Evolutionary conservation across 2,113 vertebrate genomes (phyloP).

Genomic region (Tinamus guttatus): DNA sequence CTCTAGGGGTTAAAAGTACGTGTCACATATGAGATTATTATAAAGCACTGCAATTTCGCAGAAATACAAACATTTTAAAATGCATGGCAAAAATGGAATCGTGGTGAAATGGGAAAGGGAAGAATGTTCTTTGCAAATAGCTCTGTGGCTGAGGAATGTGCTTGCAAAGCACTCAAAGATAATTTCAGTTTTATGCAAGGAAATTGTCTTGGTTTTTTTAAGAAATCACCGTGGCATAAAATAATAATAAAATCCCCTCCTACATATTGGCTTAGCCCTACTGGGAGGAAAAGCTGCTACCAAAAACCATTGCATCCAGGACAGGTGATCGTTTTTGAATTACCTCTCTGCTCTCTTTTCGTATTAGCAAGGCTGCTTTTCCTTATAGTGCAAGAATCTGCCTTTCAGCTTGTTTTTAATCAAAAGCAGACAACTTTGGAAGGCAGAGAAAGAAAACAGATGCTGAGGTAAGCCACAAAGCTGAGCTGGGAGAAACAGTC

Average conservation of each 20-base stretch:
- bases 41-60: background rate
- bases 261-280: background rate
- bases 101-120: background rate
- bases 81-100: background rate
- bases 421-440: constrained; percentile 9
- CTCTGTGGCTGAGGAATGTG: background rate
- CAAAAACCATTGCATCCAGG: background rate
- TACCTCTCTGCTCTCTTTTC: background rate
- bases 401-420: constrained; percentile 44
- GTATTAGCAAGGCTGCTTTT: background rate
- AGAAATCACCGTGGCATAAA: background rate
- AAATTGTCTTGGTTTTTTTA: background rate
- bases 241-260: background rate
- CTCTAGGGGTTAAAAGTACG: background rate
- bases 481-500: background rate
- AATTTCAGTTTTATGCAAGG: background rate
- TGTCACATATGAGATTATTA: background rate
- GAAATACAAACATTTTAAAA: background rate
- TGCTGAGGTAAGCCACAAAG: constrained; percentile 35
- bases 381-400: constrained; percentile 11
- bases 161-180: background rate
- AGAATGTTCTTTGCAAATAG: background rate
- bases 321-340: background rate
- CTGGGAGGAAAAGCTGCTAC: constrained; percentile 5
- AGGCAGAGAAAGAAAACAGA: constrained; percentile 39